Evolutionary conservation across 2,113 vertebrate species (phyloP).

Genomic region (Herpetotheres cachinnans): DNA sequence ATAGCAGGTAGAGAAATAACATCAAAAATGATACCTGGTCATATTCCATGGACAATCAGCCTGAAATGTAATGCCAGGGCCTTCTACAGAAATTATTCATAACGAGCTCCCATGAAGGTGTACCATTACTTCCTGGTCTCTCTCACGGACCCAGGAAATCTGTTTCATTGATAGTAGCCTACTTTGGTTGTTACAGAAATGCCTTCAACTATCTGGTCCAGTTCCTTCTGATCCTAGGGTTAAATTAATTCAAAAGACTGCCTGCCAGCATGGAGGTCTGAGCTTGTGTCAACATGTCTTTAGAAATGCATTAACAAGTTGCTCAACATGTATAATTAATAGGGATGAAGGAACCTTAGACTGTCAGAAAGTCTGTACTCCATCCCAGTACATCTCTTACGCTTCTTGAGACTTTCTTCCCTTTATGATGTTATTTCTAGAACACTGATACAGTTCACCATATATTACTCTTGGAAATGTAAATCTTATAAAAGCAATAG

Average conservation of each 20-base stretch:
- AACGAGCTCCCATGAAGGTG: not conserved
- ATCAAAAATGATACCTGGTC: not conserved
- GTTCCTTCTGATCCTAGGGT: not conserved
- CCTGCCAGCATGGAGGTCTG: not conserved
- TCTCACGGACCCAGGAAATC: not conserved
- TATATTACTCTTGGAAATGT: not conserved
- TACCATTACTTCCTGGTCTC: not conserved
- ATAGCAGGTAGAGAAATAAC: not conserved
- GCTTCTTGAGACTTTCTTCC: not conserved
- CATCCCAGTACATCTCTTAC: not conserved
- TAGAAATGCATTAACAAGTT: slow-evolving; percentile 55
- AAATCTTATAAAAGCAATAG: not conserved
- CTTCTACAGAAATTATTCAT: slow-evolving; percentile 61
- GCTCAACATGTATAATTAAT: slow-evolving; percentile 50
- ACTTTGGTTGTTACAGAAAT: not conserved
- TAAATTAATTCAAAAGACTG: not conserved
- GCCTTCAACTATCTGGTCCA: not conserved
- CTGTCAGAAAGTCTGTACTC: not conserved
- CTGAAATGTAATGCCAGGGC: slow-evolving; percentile 45
- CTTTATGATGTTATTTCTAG: not conserved
- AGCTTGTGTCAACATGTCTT: slow-evolving; percentile 3
- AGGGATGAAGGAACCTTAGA: slow-evolving; percentile 16
- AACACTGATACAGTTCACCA: not conserved
- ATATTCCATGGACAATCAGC: not conserved
- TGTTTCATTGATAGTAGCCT: not conserved